Percentiles rank a stretch among this genome's conserved stretches.
Conservation (phyloP, 2,113 vertebrate species). For the Gila orcuttii region DNA sequence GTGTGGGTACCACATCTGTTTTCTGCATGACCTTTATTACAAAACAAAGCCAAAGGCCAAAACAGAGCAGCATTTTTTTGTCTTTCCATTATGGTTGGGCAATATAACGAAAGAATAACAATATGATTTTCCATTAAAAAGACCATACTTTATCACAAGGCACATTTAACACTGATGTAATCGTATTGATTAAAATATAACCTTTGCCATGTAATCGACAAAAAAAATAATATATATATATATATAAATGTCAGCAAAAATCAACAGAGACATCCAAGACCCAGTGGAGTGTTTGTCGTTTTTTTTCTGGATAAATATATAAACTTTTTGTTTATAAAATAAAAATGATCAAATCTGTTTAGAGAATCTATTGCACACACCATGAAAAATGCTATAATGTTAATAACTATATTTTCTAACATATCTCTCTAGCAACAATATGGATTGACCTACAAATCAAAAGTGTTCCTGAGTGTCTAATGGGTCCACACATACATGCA, state of each 20-base stretch:
- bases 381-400: not conserved
- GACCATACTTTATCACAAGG: slow-evolving; percentile 20
- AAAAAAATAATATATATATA: no score
- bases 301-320: not conserved
- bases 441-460: not conserved
- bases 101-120: slow-evolving; percentile 1
- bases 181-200: slow-evolving; percentile 1
- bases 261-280: not conserved
- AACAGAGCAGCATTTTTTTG: not conserved
- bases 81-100: not conserved
- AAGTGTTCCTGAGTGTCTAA: slow-evolving; percentile 29
- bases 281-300: not conserved
- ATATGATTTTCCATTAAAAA: slow-evolving; percentile 11
- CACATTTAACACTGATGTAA: slow-evolving; percentile 21
- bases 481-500: slow-evolving; percentile 18
- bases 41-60: slow-evolving; percentile 25
- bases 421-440: not conserved
- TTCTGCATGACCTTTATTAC: slow-evolving; percentile 37
- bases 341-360: no score
- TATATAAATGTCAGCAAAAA: not conserved
- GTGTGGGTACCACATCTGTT: slow-evolving; percentile 24
- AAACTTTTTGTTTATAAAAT: not conserved
- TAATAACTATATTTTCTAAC: not conserved
- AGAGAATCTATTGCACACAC: slow-evolving; percentile 6
- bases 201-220: not conserved